Base-by-base conservation (phyloP, 2,113 vertebrate species). In the Mionectes macconnelli region DNA sequence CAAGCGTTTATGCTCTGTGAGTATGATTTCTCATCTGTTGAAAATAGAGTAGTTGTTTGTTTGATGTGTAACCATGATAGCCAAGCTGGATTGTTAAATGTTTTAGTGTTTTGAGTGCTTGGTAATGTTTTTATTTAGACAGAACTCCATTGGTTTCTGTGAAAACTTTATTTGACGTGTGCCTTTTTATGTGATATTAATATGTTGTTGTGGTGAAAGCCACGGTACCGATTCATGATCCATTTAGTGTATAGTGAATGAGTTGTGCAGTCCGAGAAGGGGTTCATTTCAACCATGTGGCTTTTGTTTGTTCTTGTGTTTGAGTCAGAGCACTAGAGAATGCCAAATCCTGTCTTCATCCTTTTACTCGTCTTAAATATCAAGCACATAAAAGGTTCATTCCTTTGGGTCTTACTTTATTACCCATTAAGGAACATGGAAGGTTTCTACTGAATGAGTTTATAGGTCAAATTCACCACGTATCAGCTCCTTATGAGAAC, bases 1-100 rank as follows among this genome's bases (percentile, higher is more conserved):
- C 56, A 88, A 93, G 85, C 35, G 52, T 92, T 86, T 90, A 67
- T 94, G 60, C 33, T 91, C 55, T 85, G 70, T 90, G 84, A 80
- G 67, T 93, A 80, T 92, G 76, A 86, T 93, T 86, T 90, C 76
- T 92, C 83, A 77, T 94, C 72, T 90, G 44, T 90, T 86, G 91
- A 95, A 94, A 95, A 78, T 44, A 78, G 91, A 93, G 55, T 63
- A 94, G 86, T 80, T 84, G 70, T 74, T 94, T 83, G 68, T 87
- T 95, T 96, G 81, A 68, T 49, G 57, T 49, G 14, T 83, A 78
- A 56, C 0, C 1, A 25, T 35, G 33, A 89, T 56, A 89, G 37
- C 56, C 64, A 64, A 86, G 44, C 47, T 78, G 40, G 56, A 70
- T 57, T 86, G 44, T 59, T 91, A 86, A 66, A 39, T 80, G 70